A percentile compares a stretch with the other conserved stretches of the same genome.
phyloP scores from a whole-genome alignment of 2,888 invertebrate species.

The Rhopalosiphum nymphaeae region DNA sequence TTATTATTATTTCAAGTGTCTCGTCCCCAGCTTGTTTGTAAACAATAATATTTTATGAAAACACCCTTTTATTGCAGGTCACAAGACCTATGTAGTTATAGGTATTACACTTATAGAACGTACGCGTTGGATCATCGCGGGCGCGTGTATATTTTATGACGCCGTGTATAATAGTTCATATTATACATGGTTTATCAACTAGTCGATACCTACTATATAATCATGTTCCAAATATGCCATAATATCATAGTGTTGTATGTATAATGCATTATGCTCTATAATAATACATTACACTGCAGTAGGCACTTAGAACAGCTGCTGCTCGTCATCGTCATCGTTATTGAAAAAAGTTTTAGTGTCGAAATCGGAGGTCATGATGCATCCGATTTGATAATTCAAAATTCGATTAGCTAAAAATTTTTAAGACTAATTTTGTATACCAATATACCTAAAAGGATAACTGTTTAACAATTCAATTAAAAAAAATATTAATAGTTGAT shows the following conservation, averaged over 20 bases:
- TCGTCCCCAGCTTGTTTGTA: neutral
- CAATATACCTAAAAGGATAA: neutral
- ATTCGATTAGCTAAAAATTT: neutral
- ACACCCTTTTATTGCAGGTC: neutral
- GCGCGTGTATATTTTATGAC: neutral
- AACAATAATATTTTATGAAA: constrained; percentile 20
- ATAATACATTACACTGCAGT: neutral
- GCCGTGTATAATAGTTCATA: neutral
- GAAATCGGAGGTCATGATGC: neutral
- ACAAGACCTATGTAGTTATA: neutral
- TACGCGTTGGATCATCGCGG: neutral
- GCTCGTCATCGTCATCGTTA: neutral
- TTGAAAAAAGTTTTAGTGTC: neutral
- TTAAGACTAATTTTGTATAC: neutral
- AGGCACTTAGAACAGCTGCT: neutral
- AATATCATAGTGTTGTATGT: neutral
- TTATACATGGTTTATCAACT: neutral
- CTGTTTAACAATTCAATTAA: neutral
- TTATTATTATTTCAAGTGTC: neutral
- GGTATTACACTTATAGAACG: neutral
- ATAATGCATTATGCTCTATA: neutral
- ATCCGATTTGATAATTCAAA: neutral
- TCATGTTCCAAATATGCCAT: neutral
- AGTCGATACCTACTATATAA: neutral
- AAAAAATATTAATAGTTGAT: neutral